phyloP scores from a whole-genome alignment of 2,797 vertebrate genomes.

The Onychomys torridus region DNA sequence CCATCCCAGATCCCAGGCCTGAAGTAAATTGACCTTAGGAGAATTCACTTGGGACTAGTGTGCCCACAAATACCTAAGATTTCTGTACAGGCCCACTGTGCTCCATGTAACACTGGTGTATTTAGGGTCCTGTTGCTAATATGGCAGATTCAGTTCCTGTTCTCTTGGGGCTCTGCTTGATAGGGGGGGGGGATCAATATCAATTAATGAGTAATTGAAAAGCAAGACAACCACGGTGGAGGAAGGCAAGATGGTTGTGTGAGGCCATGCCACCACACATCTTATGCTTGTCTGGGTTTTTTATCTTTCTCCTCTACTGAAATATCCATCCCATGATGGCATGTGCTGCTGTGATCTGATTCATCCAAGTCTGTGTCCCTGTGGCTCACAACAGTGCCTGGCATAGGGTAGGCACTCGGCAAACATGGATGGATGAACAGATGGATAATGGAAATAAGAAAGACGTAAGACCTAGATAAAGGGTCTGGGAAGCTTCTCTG shows the following conservation, averaged over 20 bases:
- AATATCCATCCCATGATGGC: rapidly evolving
- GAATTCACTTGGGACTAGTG: not conserved
- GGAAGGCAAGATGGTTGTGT: not conserved
- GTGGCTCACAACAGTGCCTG: not conserved
- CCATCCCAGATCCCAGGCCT: not conserved
- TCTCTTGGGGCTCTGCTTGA: not conserved
- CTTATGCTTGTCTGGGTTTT: not conserved
- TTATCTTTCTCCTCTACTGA: not conserved
- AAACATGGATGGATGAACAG: not conserved
- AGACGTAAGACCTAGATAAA: not conserved
- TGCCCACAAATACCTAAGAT: not conserved
- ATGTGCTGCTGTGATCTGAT: not conserved
- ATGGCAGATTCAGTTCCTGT: not conserved
- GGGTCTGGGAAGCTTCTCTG: not conserved
- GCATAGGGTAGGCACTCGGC: not conserved
- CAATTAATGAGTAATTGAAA: constrained; percentile 25
- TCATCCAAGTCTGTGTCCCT: not conserved
- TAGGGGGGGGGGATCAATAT: not conserved
- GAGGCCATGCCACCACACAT: not conserved
- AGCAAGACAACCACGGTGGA: not conserved
- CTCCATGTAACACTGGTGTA: not conserved
- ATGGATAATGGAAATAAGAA: not conserved
- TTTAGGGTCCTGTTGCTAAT: not conserved
- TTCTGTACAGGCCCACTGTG: not conserved
- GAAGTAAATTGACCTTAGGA: not conserved